Conservation (phyloP, 2,113 vertebrate species). For the Ciconia boyciana region DNA sequence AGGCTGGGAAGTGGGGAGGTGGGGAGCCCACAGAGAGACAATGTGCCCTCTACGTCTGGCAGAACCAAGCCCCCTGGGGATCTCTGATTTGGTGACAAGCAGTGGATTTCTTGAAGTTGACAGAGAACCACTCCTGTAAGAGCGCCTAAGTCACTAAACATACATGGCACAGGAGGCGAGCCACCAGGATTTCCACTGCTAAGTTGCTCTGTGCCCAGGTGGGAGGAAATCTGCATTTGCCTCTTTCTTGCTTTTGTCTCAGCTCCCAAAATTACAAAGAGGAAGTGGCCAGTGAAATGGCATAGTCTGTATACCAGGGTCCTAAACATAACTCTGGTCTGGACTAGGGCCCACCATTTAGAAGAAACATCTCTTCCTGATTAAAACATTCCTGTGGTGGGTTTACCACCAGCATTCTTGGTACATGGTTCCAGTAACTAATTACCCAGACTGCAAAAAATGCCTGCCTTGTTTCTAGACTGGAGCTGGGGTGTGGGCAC, state of each 20-base stretch:
- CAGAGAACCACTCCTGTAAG: background rate
- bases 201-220: background rate
- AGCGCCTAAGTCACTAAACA: background rate
- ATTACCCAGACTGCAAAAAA: background rate
- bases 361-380: background rate
- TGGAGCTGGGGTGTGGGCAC: background rate
- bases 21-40: too few species aligned
- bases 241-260: background rate
- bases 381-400: slow-evolving; percentile 38
- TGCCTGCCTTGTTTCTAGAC: background rate
- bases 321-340: slow-evolving; percentile 3
- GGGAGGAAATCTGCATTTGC: background rate
- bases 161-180: background rate
- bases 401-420: slow-evolving; percentile 14
- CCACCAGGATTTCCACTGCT: background rate
- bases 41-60: background rate
- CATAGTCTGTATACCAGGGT: background rate
- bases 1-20: background rate
- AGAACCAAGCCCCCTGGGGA: background rate
- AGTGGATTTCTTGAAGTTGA: background rate
- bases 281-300: background rate
- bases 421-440: slow-evolving; percentile 9
- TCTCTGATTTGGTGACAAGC: background rate
- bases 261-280: background rate
- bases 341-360: slow-evolving; percentile 18